Conservation (phyloP, 2,797 vertebrate species). For the Lacerta agilis region DNA sequence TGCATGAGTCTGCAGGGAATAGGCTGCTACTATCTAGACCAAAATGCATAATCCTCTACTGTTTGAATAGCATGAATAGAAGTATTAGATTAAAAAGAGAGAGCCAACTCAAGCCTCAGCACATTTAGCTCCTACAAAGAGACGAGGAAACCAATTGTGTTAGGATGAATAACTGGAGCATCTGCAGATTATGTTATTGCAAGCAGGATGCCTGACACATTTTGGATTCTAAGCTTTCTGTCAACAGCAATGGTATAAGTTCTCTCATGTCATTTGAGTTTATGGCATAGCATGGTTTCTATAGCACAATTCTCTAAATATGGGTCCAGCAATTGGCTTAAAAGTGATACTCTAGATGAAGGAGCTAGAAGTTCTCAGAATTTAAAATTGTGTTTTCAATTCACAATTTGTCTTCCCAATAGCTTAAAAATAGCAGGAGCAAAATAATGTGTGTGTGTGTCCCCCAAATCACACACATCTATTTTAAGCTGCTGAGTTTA, state of each 20-base stretch:
- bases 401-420: not conserved
- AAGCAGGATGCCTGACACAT: conserved; percentile 6
- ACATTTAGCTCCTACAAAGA: conserved; percentile 11
- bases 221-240: conserved; percentile 21
- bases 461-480: too few relatives aligned
- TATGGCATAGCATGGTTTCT: not conserved
- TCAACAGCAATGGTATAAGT: conserved; percentile 1
- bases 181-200: conserved; percentile 27
- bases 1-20: not conserved
- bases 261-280: not conserved
- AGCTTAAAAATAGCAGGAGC: too few relatives aligned
- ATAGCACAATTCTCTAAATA: conserved; percentile 7
- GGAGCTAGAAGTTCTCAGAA: not conserved
- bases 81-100: conserved; percentile 20
- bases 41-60: conserved; percentile 11
- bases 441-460: too few relatives aligned
- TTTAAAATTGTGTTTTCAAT: not conserved
- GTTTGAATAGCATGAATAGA: conserved; percentile 20
- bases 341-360: not conserved
- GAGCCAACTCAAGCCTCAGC: not conserved
- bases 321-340: not conserved
- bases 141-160: conserved; percentile 14
- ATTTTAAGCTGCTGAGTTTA: too few relatives aligned
- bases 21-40: not conserved
- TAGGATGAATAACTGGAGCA: conserved; percentile 27